Base-by-base conservation (phyloP, 1,140 invertebrate genomes). In the Cydia strobilella region DNA sequence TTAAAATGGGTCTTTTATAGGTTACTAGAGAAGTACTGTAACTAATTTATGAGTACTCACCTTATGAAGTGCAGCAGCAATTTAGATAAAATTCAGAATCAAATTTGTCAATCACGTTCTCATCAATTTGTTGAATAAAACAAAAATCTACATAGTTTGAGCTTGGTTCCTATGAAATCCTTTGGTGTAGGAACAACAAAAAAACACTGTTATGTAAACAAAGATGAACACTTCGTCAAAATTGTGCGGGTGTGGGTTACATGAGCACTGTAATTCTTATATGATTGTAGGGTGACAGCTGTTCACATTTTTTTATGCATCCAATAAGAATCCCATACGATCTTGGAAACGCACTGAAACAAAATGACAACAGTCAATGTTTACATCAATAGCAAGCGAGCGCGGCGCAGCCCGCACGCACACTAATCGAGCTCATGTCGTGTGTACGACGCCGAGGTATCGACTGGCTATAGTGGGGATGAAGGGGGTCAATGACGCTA, bases 301-400 rank as follows among this genome's bases (percentile, higher is more conserved):
- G 86, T 88, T 91, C 84, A 87, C 88, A 89, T 87, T 75, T 85
- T 85, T 78, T 82, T 78, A 82, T 83, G 82, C 84, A 82, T 80
- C 82, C 82, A 72, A 63, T 80, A 84, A 82, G 78, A 86, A 83
- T 84, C 80, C 82, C 85, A 89, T 87, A 85, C 86, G 82, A 78
- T 87, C 85, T 79, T 84, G 81, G 78, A 89, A 86, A 87, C 87
- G 86, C 86, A 90, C 89, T 91, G 89, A 87, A 90, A 90, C 79
- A 83, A 85, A 89, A 84, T 89, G 87, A 89, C 89, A 89, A 85
- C 82, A 82, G 84, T 69, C n/a, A 89, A 90, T 92, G 89, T 92
- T 91, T 91, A 92, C 88, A 91, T 92, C 88, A 87, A 90, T 91
- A 89, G 81, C 81, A 79, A 86, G 87, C 86, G 89, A 85, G 77